phyloP scores from a whole-genome alignment of 64 coral and sea anemone species.

The Montipora foliosa region DNA sequence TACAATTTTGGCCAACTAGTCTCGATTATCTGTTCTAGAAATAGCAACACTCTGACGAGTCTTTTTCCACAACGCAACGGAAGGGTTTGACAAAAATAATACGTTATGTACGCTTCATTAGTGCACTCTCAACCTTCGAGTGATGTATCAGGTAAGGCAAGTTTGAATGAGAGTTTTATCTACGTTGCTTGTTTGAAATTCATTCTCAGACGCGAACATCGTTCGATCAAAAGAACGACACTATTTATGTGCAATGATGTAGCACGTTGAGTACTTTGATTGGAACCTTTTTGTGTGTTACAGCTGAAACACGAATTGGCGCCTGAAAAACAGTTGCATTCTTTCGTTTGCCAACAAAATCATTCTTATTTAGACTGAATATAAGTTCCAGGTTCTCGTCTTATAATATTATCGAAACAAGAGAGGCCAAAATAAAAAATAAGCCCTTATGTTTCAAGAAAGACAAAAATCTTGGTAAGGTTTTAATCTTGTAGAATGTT shows the following conservation, averaged over 20 bases:
- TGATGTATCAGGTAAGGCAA: slow-evolving; percentile 11
- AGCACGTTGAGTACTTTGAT: too few species aligned
- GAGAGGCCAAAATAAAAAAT: too few species aligned
- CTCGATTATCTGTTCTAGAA: background rate
- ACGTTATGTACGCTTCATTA: slow-evolving; percentile 37
- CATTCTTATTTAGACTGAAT: too few species aligned
- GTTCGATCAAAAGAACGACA: background rate
- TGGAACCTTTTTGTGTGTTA: too few species aligned
- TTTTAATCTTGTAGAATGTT: background rate
- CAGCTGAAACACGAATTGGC: too few species aligned
- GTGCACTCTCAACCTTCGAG: background rate
- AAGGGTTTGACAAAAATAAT: background rate
- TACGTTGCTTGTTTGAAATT: background rate
- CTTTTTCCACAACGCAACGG: background rate
- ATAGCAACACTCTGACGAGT: background rate
- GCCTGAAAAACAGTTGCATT: too few species aligned
- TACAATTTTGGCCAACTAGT: background rate
- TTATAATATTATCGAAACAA: too few species aligned
- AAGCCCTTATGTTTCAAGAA: too few species aligned
- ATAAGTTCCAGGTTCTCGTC: too few species aligned
- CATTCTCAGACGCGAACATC: background rate
- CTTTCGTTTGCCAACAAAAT: too few species aligned
- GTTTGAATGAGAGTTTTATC: background rate
- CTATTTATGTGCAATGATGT: too few species aligned
- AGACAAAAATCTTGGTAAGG: background rate